Base-by-base conservation (phyloP, 2,113 vertebrate genomes). In the Tachysurus fulvidraco region DNA sequence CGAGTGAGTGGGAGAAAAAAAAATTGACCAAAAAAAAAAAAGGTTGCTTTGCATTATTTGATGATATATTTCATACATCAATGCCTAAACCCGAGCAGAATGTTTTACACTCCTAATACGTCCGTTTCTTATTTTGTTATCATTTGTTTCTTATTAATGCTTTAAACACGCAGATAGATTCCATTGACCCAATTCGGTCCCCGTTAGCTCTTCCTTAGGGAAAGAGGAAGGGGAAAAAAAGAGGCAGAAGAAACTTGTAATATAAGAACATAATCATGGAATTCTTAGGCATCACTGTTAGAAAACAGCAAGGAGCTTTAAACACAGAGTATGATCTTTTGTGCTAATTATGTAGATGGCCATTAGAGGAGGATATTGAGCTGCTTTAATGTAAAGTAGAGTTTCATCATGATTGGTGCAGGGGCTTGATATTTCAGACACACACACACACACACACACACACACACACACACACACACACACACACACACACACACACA, bases 51-150 rank as follows among this genome's bases (percentile, higher is more conserved):
- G 17, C 12, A 12, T 79, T 79, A 79, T 57, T 57, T 36, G 30
- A 57, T 57, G 9, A 30, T 41, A 1, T 57, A 30, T 91, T 92
- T 92, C 92, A 93, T 91, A 90, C 54, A 25, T 83, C 88, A 91
- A 93, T 2, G 36, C 91, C 92, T 92, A 93, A 92, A 50, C 46
- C 89, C 88, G 64, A 67, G 89, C 90, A 23, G 73, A 25, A 76
- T 77, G 7, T 77, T 77, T 54, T 78, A 9, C 25, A 78, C 17
- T 59, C 0, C 10, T 7, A 36, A 9, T 41, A 41, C 23, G 30
- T 57, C 78, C 92, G 91, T 92, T 91, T 91, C 90, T 91, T 91
- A 92, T 92, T 93, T 91, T 92, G 80, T 81, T 89, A 84, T 90
- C 88, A 90, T 92, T 90, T 87, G 88, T 3, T 36, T 52, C n/a